Conservation (phyloP, 2,797 vertebrate species). For the Myotis myotis region DNA sequence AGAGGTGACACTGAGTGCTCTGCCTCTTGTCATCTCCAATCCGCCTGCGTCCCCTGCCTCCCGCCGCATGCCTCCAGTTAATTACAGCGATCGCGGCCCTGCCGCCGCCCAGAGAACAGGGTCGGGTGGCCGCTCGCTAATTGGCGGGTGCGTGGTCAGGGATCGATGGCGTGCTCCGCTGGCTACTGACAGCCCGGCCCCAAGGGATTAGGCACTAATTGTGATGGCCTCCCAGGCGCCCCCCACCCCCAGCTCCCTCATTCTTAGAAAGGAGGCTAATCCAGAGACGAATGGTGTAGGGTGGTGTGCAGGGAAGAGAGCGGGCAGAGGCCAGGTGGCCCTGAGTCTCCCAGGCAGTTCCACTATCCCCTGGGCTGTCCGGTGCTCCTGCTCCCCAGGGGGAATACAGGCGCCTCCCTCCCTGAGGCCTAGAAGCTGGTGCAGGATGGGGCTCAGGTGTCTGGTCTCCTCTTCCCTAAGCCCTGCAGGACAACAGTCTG, state of each 20-base stretch:
- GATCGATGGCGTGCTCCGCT: conserved; percentile 90
- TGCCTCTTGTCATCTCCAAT: conserved; percentile 82
- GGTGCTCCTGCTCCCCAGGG: not conserved
- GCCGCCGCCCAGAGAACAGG: conserved; percentile 71
- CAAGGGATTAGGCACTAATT: conserved; percentile 92
- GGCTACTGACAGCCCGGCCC: conserved; percentile 87
- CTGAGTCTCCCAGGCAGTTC: fast-evolving
- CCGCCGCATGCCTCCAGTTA: conserved; percentile 84
- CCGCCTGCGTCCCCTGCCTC: conserved; percentile 81
- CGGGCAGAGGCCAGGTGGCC: fast-evolving
- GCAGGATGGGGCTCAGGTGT: fast-evolving
- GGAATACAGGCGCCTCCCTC: too few species aligned
- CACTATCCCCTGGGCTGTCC: fast-evolving
- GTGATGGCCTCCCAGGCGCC: conserved; percentile 83
- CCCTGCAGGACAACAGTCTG: fast-evolving
- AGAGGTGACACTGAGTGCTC: conserved; percentile 80
- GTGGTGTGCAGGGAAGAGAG: fast-evolving
- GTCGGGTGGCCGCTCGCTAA: conserved; percentile 83
- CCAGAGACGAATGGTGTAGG: not conserved
- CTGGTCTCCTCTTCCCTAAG: too few species aligned
- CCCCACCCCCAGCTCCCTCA: not conserved
- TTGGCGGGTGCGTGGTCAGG: conserved; percentile 88
- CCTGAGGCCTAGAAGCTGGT: too few species aligned
- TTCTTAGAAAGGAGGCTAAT: conserved; percentile 59
- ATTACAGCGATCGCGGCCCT: conserved; percentile 83